Evolutionary conservation across 2,113 vertebrate species (phyloP).

Genomic region (Urocolius indicus): DNA sequence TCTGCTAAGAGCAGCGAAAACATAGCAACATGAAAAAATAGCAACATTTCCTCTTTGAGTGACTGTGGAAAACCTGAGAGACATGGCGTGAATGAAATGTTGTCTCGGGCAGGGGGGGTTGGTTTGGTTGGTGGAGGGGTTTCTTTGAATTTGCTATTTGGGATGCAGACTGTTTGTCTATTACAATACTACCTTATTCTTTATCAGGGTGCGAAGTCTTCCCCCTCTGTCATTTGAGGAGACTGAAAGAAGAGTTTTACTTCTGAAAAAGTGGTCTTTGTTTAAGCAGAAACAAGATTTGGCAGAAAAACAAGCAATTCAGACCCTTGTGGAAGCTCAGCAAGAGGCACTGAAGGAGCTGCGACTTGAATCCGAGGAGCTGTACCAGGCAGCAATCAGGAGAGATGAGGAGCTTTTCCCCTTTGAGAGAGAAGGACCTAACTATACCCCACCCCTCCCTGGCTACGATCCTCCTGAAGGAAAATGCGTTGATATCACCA

Average conservation of each 20-base stretch:
- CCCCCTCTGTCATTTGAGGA: slow-evolving; percentile 81
- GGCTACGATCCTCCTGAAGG: slow-evolving; percentile 89
- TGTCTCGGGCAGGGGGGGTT: not conserved
- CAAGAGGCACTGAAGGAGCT: slow-evolving; percentile 88
- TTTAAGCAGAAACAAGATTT: slow-evolving; percentile 86
- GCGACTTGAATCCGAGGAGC: slow-evolving; percentile 83
- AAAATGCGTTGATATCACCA: slow-evolving; percentile 87
- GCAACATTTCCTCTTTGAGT: too few relatives aligned
- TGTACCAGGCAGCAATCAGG: slow-evolving; percentile 84
- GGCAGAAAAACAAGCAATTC: slow-evolving; percentile 79
- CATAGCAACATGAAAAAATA: not conserved
- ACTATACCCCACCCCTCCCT: slow-evolving; percentile 81
- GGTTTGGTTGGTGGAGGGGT: not conserved
- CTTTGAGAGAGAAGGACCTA: slow-evolving; percentile 84
- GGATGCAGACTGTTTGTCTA: not conserved
- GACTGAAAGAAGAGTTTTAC: slow-evolving; percentile 83
- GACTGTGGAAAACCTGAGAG: not conserved
- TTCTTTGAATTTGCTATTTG: not conserved
- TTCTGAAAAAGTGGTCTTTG: slow-evolving; percentile 88
- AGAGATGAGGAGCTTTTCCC: slow-evolving; percentile 85
- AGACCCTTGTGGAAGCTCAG: slow-evolving; percentile 82
- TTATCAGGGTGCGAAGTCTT: slow-evolving; percentile 77
- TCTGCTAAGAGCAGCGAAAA: not conserved
- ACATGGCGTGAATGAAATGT: not conserved
- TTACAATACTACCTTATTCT: not conserved